Evolutionary conservation across 2,113 vertebrate species (phyloP).

Genomic region (Spea multiplicata): DNA sequence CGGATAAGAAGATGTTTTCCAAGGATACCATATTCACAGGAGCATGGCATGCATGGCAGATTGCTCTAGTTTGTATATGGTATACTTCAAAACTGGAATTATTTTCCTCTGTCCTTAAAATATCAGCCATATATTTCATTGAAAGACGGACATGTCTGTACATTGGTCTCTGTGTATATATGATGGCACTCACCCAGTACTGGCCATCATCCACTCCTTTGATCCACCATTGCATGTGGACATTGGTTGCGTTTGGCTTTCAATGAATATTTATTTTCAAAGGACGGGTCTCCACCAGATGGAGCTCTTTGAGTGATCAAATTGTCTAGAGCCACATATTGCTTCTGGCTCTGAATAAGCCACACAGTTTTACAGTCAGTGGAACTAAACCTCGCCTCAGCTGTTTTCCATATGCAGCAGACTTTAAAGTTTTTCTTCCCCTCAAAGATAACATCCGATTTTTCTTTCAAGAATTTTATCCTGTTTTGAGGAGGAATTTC

Average conservation of each 20-base stretch:
- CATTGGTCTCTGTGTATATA: not conserved
- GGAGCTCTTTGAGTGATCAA: constrained; percentile 23
- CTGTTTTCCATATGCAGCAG: constrained; percentile 33
- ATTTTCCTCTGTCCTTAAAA: too few species aligned
- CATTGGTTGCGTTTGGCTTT: not conserved
- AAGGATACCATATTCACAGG: too few species aligned
- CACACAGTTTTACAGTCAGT: not conserved
- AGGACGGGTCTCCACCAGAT: constrained; percentile 10
- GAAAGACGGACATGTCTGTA: not conserved
- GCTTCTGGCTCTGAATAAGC: not conserved
- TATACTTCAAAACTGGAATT: too few species aligned
- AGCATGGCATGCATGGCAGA: too few species aligned
- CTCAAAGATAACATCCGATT: constrained; percentile 25
- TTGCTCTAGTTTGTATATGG: too few species aligned
- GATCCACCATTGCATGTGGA: not conserved
- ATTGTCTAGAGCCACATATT: not conserved
- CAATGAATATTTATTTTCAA: not conserved
- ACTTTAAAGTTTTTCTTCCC: not conserved
- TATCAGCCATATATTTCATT: too few species aligned
- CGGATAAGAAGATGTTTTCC: too few species aligned
- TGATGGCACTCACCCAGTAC: not conserved
- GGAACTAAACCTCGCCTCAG: constrained; percentile 12
- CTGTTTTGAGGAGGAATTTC: constrained; percentile 17
- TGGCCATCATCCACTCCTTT: not conserved
- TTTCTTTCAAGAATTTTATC: constrained; percentile 17